Conservation (phyloP, 2,113 vertebrate species). For the Prochilodus magdalenae region DNA sequence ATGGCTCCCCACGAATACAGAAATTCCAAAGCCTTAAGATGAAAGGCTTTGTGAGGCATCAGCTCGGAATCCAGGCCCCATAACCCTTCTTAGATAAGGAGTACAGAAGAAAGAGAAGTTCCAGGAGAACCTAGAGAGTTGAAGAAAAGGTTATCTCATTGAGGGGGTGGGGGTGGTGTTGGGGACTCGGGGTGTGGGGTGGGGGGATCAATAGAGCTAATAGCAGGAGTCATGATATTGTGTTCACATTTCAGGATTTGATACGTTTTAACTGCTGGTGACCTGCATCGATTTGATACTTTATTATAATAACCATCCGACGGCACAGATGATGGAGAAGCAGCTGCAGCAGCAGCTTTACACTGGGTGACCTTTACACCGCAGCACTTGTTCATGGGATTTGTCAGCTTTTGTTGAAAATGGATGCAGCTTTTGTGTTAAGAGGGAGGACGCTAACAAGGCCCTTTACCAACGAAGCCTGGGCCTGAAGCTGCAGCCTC, state of each 20-base stretch:
- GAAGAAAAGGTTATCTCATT: constrained; percentile 25
- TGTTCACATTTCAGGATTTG: constrained; percentile 46
- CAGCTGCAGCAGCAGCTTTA: background rate
- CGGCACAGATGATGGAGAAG: constrained; percentile 10
- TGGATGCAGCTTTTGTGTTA: no score
- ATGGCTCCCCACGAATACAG: constrained; percentile 2
- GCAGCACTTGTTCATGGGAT: background rate
- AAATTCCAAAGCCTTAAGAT: constrained; percentile 7
- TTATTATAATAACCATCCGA: constrained; percentile 11
- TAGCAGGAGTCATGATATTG: constrained; percentile 33
- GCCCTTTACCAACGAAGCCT: no score
- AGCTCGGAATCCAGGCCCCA: background rate
- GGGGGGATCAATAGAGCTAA: constrained; percentile 26
- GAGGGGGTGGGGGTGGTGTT: background rate
- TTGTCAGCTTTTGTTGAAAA: no score
- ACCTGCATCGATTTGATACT: constrained; percentile 34
- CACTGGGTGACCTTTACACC: background rate
- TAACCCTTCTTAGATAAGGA: background rate
- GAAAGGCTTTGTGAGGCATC: background rate
- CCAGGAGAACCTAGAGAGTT: background rate
- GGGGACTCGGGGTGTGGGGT: background rate
- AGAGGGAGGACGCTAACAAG: background rate
- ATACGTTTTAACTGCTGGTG: constrained; percentile 39
- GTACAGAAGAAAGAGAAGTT: background rate
- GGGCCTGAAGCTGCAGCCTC: background rate